phyloP scores from a whole-genome alignment of 2,113 vertebrate species.

The Odobenus rosmarus region DNA sequence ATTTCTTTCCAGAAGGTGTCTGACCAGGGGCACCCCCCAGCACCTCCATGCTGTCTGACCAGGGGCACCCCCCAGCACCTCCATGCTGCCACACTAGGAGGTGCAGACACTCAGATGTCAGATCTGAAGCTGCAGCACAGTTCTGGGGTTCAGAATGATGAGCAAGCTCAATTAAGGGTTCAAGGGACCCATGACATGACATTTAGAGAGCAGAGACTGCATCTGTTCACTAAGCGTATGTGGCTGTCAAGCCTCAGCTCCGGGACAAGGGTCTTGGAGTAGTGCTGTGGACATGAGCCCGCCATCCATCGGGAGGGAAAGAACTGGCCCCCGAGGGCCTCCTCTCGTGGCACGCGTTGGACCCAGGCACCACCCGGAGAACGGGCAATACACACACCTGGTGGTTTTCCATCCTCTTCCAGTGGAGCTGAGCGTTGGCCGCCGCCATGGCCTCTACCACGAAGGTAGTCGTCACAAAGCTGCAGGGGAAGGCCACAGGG shows the following conservation, averaged over 20 bases:
- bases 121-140: background rate
- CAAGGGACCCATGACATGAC: background rate
- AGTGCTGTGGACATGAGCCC: rapidly evolving
- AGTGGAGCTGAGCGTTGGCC: slow-evolving; percentile 95
- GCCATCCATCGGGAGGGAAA: rapidly evolving
- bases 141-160: background rate
- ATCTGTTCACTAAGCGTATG: background rate
- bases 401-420: slow-evolving; percentile 95
- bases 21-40: background rate
- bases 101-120: rapidly evolving
- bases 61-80: background rate
- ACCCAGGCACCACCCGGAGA: rapidly evolving
- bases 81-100: background rate
- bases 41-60: rapidly evolving
- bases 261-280: background rate
- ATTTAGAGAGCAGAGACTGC: background rate
- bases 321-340: rapidly evolving
- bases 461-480: slow-evolving; percentile 98
- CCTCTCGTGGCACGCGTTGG: rapidly evolving
- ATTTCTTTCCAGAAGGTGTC: background rate
- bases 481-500: slow-evolving; percentile 70
- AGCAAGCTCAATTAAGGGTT: rapidly evolving
- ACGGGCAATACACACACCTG: slow-evolving; percentile 86
- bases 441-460: slow-evolving; percentile 98
- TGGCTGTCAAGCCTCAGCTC: background rate